These are phyloP conservation scores for Philaenus spumarius DNA, from an alignment of 1,140 invertebrate species.

Conservation along the genomic window DNA sequence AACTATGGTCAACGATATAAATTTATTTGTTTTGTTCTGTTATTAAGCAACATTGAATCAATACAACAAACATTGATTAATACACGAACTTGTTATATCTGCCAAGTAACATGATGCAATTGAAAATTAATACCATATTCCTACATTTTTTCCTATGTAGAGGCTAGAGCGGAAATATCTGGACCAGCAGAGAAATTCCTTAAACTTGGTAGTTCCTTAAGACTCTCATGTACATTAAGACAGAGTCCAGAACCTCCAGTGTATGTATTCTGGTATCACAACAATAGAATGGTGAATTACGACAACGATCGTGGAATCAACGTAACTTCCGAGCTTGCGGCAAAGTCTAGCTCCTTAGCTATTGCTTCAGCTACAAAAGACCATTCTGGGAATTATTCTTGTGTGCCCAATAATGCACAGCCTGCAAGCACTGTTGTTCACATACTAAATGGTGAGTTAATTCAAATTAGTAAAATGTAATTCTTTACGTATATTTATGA, in stretches of 20 bases:
- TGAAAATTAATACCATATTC: no score
- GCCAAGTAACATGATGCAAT: no score
- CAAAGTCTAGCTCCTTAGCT: slow-evolving; percentile 53
- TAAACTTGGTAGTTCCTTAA: slow-evolving; percentile 72
- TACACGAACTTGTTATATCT: no score
- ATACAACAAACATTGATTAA: no score
- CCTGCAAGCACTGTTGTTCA: slow-evolving; percentile 77
- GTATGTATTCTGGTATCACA: slow-evolving; percentile 88
- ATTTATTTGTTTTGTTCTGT: no score
- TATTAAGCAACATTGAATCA: no score
- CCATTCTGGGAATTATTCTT: slow-evolving; percentile 84
- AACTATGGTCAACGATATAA: no score
- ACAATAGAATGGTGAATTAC: slow-evolving; percentile 84
- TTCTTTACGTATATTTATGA: no score
- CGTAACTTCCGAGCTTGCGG: slow-evolving; percentile 59
- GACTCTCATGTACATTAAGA: slow-evolving; percentile 69
- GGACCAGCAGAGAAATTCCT: slow-evolving; percentile 79
- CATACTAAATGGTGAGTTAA: slow-evolving; percentile 63
- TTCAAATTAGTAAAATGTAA: not conserved
- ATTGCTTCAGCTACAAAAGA: slow-evolving; percentile 56
- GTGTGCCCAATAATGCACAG: slow-evolving; percentile 76
- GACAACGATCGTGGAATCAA: slow-evolving; percentile 76
- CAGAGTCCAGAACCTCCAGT: slow-evolving; percentile 75
- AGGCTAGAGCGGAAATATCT: slow-evolving; percentile 75
- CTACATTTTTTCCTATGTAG: no score